Percentiles rank a stretch among this genome's conserved stretches.
phyloP scores from a whole-genome alignment of 2,113 vertebrate species.

The Pyxicephalus adspersus region DNA sequence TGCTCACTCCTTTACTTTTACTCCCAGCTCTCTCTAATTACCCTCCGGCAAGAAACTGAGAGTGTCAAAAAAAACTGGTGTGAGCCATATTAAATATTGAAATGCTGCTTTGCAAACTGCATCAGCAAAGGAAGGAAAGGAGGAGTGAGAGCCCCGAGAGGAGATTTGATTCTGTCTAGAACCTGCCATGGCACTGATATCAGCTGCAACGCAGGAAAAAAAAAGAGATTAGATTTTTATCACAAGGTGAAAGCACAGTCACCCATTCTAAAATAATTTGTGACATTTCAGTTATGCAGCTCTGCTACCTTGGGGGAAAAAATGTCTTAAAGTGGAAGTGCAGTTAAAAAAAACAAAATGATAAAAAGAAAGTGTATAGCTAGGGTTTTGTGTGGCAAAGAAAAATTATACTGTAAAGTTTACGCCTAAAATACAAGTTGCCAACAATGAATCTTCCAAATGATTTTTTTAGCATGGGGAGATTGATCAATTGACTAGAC shows the following conservation, averaged over 20 bases:
- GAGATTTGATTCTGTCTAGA: constrained; percentile 54
- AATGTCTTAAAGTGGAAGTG: too few species aligned
- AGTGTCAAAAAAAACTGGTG: constrained; percentile 47
- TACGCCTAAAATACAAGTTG: too few species aligned
- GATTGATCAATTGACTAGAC: too few species aligned
- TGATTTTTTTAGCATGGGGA: too few species aligned
- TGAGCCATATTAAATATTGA: constrained; percentile 57
- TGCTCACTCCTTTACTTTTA: constrained; percentile 25
- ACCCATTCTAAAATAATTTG: constrained; percentile 60
- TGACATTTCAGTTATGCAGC: constrained; percentile 49
- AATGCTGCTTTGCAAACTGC: constrained; percentile 14
- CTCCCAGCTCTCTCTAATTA: constrained; percentile 21
- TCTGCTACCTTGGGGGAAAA: constrained; percentile 21
- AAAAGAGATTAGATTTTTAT: constrained; percentile 56
- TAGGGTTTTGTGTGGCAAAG: too few species aligned
- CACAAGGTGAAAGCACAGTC: constrained; percentile 56
- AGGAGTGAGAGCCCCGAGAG: constrained; percentile 42
- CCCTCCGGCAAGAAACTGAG: constrained; percentile 48
- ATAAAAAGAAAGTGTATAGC: too few species aligned
- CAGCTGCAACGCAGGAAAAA: constrained; percentile 54
- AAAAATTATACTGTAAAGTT: too few species aligned
- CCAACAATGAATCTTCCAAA: too few species aligned
- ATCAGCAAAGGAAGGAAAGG: constrained; percentile 6
- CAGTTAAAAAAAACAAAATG: too few species aligned
- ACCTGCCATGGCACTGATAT: constrained; percentile 44